Percentiles rank a stretch among this genome's conserved stretches.
phyloP scores from a whole-genome alignment of 2,113 vertebrate species.

The Coptodon rendalli region DNA sequence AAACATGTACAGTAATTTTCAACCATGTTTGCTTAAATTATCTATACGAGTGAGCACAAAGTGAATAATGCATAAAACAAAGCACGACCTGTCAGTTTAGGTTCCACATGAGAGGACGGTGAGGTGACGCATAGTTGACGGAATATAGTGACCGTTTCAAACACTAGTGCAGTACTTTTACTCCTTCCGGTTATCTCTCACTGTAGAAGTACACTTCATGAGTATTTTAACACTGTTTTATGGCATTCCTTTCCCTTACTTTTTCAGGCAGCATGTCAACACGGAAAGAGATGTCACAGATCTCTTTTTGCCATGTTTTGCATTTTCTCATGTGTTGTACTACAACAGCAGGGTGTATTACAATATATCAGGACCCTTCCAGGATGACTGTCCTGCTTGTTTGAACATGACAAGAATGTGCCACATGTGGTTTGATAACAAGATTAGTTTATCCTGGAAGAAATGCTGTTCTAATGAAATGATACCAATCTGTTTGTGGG shows the following conservation, averaged over 20 bases:
- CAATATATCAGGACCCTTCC: neutral
- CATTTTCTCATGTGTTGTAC: neutral
- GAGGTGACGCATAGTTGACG: neutral
- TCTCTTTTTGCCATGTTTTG: conserved; percentile 21
- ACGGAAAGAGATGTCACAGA: neutral
- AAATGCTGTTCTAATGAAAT: neutral
- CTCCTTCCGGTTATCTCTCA: neutral
- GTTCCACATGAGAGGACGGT: conserved; percentile 11
- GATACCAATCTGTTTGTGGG: neutral
- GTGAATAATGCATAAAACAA: conserved; percentile 23
- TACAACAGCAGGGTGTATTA: neutral
- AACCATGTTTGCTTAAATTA: conserved; percentile 45
- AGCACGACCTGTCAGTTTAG: conserved; percentile 34
- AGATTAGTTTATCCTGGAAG: neutral
- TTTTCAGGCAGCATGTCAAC: neutral
- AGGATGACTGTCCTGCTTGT: neutral
- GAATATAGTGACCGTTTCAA: conserved; percentile 1
- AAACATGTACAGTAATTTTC: conserved; percentile 48
- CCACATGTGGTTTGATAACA: neutral
- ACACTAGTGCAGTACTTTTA: conserved; percentile 19
- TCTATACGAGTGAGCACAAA: conserved; percentile 21
- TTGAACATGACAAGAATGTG: neutral
- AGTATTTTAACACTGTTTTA: conserved; percentile 25
- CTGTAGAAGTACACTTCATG: conserved; percentile 28
- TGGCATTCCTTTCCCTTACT: conserved; percentile 47